Evolutionary conservation across 2,797 vertebrate genomes (phyloP), one percentile per base, ranked within the genome.

Genomic region (Sitta carolinensis): DNA sequence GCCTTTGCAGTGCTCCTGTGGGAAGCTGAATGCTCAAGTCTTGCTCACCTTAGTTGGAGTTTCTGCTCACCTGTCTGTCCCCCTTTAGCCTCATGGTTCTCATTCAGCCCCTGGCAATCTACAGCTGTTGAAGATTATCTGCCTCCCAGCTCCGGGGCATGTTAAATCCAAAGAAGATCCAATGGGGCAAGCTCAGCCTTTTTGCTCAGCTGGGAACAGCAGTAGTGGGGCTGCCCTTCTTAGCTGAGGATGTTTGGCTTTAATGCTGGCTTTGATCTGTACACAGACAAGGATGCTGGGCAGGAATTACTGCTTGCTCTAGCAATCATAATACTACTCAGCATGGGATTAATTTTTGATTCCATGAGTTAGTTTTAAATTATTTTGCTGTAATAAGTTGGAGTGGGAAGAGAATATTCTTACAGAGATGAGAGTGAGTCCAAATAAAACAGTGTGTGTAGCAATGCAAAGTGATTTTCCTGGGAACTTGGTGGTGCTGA

Each of bases 321-420:
- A 93, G 89, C 55, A 95, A 88, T 90, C 89, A 88, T 73, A 86
- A 86, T 88, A 87, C 45, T 57, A 59, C 80, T 90, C 93, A 96
- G 87, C 94, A 74, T 91, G 89, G 80, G 91, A 88, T 90, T 94
- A 76, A 90, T 95, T 94, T 94, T 84, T 88, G 74, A 90, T 82
- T 87, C 67, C 26, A 16, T 76, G 67, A 91, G 81, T 75, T 90
- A 55, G 48, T 88, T 93, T 78, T 74, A 91, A 90, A 90, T 90
- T 84, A 79, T 90, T 95, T 93, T 93, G 32, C 57, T 91, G 68
- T 84, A 94, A 47, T 84, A 88, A 47, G 4, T 42, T 50, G 11
- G 32, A 40, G 23, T 69, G 77, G 67, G 89, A 81, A 55, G 73
- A 88, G 40, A 86, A 81, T 86, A 91, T 78, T 96, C 74, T 92